Evolutionary conservation across 2,797 vertebrate genomes (phyloP).

Genomic region (Cyprinodon diabolis): DNA sequence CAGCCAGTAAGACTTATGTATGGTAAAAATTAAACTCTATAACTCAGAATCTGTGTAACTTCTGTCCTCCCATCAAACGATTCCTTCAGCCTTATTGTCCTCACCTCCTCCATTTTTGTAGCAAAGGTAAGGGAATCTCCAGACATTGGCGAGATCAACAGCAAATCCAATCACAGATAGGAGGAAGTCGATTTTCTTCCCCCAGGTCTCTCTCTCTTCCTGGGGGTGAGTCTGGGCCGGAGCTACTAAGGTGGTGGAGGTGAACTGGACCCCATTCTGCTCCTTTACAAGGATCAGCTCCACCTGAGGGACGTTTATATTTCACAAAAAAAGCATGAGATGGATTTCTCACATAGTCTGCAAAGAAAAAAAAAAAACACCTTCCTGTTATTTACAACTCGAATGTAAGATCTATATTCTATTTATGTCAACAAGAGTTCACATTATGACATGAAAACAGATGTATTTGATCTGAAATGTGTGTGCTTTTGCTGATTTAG

Average conservation of each 20-base stretch:
- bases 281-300: conserved; percentile 90
- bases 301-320: conserved; percentile 64
- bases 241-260: conserved; percentile 81
- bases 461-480: neutral
- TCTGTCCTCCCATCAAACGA: neutral
- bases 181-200: conserved; percentile 92
- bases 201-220: conserved; percentile 89
- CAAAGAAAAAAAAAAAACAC: neutral
- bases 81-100: conserved; percentile 20
- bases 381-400: neutral
- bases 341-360: neutral
- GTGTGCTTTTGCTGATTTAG: neutral
- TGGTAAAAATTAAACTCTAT: neutral
- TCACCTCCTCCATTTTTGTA: conserved; percentile 93
- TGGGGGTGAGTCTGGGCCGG: conserved; percentile 67
- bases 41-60: neutral
- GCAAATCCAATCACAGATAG: conserved; percentile 92
- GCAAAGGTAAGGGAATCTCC: conserved; percentile 93
- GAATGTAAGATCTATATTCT: neutral
- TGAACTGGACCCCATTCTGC: conserved; percentile 91
- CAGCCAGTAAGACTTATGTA: neutral
- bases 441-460: neutral
- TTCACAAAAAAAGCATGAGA: neutral
- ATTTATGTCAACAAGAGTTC: neutral
- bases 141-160: conserved; percentile 91